Evolutionary conservation across 2,113 vertebrate genomes (phyloP), one percentile per base, ranked within the genome.

Genomic region (Catharus minimus): DNA sequence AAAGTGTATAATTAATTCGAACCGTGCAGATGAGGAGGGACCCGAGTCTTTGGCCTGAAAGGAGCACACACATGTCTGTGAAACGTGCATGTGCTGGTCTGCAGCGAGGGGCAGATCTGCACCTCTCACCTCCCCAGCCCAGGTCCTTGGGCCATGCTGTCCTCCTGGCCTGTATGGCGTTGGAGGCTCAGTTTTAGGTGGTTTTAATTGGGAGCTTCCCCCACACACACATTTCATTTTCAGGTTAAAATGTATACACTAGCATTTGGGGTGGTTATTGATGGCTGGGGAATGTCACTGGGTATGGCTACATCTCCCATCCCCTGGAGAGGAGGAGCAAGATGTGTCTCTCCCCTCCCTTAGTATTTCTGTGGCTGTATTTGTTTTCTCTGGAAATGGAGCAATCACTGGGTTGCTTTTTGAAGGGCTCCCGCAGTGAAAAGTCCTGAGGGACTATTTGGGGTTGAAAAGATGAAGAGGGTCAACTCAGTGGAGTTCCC

Each of bases 1-100:
- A 99, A 99, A 99, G 98, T 98, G 98, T 99, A 97, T 99, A 99
- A 99, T 99, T 99, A 99, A 99, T 99, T 98, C 96, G 97, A 97
- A 95, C 96, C 33, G 64, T 94, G 97, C 97, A 96, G 97, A 98
- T 97, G 97, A 98, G 97, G 95, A 97, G 96, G 95, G 96, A 96
- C 96, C 92, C 7, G 74, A 96, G 92, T 87, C 95, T 85, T 88
- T 1, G 79, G 93, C 94, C 95, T 89, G 95, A 90, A 95, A 97
- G 92, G 86, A 94, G 88, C 58, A 1, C 36, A 69, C 80, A 66
- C 89, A 71, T 55, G 83, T 69, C 89, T 3, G 1, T 75, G 62
- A 73, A 89, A 94, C 18, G 20, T 87, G 86, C 1, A 0, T 43
- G 32, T 3, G 16, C 32, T 18, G 7, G 1, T 65, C 73, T 52